Conservation (phyloP, 2,113 vertebrate species). For the Sander vitreus region DNA sequence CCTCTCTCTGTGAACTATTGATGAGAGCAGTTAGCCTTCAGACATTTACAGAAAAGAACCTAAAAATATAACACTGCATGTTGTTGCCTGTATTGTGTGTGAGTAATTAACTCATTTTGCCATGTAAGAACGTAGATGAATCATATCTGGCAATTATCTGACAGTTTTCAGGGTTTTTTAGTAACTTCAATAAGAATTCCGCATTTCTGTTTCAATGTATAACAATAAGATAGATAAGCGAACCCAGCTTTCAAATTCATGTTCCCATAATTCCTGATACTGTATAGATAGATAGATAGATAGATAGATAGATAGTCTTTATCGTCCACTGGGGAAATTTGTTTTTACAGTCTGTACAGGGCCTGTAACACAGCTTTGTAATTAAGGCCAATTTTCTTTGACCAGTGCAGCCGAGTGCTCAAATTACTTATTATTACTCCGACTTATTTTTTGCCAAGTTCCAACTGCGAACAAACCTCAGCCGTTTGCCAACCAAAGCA, state of each 20-base stretch:
- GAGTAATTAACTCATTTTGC: conserved; percentile 10
- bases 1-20: background rate
- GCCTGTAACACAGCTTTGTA: background rate
- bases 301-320: no score
- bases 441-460: conserved; percentile 23
- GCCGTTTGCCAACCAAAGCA: conserved; percentile 34
- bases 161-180: conserved; percentile 12
- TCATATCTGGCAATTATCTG: conserved; percentile 8
- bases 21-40: conserved; percentile 13
- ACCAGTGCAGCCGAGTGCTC: conserved; percentile 24
- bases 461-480: conserved; percentile 1
- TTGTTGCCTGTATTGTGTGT: background rate
- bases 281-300: background rate
- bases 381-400: conserved; percentile 56
- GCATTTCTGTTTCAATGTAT: background rate
- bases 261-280: conserved; percentile 40
- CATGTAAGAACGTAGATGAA: background rate
- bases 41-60: background rate
- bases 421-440: conserved; percentile 23
- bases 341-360: no score
- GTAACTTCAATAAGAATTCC: conserved; percentile 18
- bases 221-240: background rate
- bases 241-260: conserved; percentile 11
- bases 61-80: background rate
- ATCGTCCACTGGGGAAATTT: no score